Conservation (phyloP, 2,113 vertebrate species). For the Strigops habroptila region DNA sequence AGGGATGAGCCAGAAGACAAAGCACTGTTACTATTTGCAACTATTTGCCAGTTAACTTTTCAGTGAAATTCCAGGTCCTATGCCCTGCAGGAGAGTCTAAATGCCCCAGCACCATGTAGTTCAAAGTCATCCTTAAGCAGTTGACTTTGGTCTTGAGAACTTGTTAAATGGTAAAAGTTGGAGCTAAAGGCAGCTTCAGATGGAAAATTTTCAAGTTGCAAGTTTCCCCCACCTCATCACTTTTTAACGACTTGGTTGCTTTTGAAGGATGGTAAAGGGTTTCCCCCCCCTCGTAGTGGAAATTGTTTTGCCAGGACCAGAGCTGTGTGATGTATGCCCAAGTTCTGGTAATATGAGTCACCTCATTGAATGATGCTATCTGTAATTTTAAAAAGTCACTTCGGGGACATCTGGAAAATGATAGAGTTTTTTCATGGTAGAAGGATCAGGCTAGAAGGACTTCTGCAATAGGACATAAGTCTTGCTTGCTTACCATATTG, state of each 20-base stretch:
- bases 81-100: background rate
- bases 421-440: background rate
- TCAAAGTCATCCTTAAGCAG: background rate
- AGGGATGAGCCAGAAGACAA: background rate
- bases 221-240: background rate
- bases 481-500: background rate
- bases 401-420: background rate
- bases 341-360: background rate
- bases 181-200: background rate
- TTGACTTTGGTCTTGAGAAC: background rate
- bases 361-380: background rate
- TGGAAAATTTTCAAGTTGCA: background rate
- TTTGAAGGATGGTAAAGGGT: background rate
- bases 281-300: background rate
- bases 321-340: background rate
- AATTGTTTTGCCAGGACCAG: background rate
- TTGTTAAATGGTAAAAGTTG: background rate
- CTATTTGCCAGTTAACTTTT: background rate
- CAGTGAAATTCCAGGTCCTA: background rate
- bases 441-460: background rate
- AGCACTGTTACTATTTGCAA: background rate
- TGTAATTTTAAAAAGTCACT: background rate
- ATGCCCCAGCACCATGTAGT: background rate
- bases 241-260: background rate
- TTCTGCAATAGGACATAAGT: background rate